Base-by-base conservation (phyloP, 2,888 invertebrate genomes). In the Cyclophora albipunctata region DNA sequence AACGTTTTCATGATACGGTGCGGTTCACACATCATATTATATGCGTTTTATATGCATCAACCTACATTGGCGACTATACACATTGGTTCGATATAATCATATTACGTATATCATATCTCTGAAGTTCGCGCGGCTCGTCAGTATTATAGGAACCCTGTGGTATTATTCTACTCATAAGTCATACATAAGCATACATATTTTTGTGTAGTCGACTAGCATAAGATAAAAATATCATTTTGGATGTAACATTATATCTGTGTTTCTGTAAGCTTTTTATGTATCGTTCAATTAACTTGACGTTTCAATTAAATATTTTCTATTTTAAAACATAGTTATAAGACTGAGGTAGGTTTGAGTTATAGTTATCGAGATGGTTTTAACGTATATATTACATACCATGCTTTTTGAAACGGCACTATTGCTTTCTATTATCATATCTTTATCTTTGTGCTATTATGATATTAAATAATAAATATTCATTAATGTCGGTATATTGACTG, bases 81-180 rank as follows among this genome's bases (percentile, higher is more conserved):
- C 37, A 37, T 37, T 34, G 43, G 6, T 43, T 43, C 20, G 33
- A 43, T 34, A 43, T 33, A 43, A 33, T 33, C 43, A 5, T 43
- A 43, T 43, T 65, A 45, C 40, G 60, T 78, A 79, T 83, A 81
- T 82, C 82, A 79, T 84, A 84, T 83, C 83, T 84, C 82, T 84
- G 78, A 82, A 73, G 55, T 66, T 66, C 69, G 67, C 72, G 72
- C 51, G 66, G 74, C 78, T 81, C 75, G 80, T 79, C 87, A 87
- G 87, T 87, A 87, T 86, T 86, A 85, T 77, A 63, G 62, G 74
- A 73, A 78, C 75, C 76, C 80, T 84, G 83, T 84, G 81, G 76
- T 85, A 81, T 79, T 73, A 67, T 61, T 73, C 64, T 73, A 73
- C 61, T 51, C 63, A 58, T 60, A 62, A 43, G 43, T 33, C 43